phyloP scores from a whole-genome alignment of 2,888 invertebrate genomes.

The Andrena bicolor region DNA sequence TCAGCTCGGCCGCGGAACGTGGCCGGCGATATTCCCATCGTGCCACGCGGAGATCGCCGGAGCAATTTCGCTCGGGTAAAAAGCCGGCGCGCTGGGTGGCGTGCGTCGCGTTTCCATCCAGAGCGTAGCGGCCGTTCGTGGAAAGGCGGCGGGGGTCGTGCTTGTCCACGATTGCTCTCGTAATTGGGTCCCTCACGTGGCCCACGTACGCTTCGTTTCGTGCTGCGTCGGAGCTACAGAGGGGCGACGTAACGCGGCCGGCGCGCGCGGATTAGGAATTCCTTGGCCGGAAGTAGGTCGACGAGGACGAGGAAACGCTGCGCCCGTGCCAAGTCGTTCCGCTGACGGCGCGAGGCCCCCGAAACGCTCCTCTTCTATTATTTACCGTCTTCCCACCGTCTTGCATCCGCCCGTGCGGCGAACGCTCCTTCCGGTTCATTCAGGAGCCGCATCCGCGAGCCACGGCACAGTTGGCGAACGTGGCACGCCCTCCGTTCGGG shows the following conservation, averaged over 20 bases:
- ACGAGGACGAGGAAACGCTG: constrained; percentile 55
- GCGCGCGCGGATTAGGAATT: constrained; percentile 59
- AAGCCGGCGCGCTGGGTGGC: not conserved
- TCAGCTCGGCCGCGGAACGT: not conserved
- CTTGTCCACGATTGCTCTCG: constrained; percentile 1
- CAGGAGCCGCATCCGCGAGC: constrained; percentile 63
- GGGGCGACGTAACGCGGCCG: constrained; percentile 19
- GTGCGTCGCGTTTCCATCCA: constrained; percentile 5
- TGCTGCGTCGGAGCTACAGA: not conserved
- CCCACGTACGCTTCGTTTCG: constrained; percentile 37
- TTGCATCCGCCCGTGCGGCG: constrained; percentile 57
- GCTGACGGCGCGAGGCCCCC: constrained; percentile 42
- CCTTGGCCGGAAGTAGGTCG: constrained; percentile 65
- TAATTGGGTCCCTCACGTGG: constrained; percentile 29
- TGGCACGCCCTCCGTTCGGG: constrained; percentile 15
- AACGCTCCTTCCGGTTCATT: constrained; percentile 66
- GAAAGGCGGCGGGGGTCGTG: constrained; percentile 21
- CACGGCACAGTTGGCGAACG: constrained; percentile 63
- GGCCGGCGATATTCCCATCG: not conserved
- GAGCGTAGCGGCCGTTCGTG: not conserved
- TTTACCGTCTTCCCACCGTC: constrained; percentile 53
- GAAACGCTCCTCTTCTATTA: constrained; percentile 56
- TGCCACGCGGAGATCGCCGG: not conserved
- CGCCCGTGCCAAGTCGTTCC: constrained; percentile 61
- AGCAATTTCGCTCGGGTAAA: not conserved